phyloP scores from a whole-genome alignment of 2,797 vertebrate genomes.

The Enteromius viviparus region DNA sequence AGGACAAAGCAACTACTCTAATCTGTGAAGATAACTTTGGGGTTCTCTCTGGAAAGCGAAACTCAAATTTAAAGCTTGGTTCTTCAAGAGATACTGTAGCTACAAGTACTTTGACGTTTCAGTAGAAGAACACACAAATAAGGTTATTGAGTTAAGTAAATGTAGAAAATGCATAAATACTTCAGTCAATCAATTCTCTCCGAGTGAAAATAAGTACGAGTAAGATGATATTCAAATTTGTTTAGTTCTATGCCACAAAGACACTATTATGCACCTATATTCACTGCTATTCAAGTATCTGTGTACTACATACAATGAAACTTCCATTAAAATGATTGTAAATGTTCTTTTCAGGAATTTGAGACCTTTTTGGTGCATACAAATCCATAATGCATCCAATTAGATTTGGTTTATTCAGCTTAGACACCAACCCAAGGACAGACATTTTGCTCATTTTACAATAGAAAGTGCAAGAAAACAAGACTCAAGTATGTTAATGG shows the following conservation, averaged over 20 bases:
- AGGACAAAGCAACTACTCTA: slow-evolving; percentile 14
- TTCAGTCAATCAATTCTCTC: slow-evolving; percentile 1
- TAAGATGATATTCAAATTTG: neutral
- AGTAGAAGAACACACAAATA: neutral
- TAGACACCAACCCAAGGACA: neutral
- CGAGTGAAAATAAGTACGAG: neutral
- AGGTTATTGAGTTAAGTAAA: neutral
- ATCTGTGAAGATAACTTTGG: slow-evolving; percentile 1
- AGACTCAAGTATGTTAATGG: neutral
- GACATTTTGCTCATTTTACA: neutral
- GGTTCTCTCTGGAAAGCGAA: neutral
- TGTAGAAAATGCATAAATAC: neutral
- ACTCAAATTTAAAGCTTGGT: slow-evolving; percentile 10
- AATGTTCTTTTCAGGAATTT: neutral
- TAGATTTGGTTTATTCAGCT: neutral
- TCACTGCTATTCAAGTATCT: neutral
- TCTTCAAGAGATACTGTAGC: neutral
- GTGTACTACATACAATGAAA: neutral
- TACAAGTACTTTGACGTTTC: neutral
- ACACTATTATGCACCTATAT: neutral
- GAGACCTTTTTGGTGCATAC: neutral
- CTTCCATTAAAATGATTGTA: neutral
- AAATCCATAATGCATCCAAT: neutral
- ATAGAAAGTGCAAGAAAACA: neutral
- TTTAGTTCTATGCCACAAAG: neutral